These are phyloP conservation scores for Aphis craccivora DNA, from an alignment of 1,140 invertebrate species.

Conservation along the genomic window DNA sequence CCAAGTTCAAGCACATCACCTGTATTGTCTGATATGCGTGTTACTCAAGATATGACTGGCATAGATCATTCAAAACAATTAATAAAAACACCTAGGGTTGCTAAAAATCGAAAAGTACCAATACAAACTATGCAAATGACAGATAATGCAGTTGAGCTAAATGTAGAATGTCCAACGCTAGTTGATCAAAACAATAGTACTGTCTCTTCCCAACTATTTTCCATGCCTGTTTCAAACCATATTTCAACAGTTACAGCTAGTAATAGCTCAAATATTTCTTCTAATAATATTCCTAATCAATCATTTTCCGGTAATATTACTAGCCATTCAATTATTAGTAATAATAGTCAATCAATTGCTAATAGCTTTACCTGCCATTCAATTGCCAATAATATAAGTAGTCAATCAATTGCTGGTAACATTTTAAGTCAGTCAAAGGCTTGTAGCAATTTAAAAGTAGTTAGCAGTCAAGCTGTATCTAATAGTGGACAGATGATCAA, in stretches of 20 bases:
- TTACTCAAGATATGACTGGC: neutral
- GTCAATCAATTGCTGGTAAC: neutral
- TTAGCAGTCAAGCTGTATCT: neutral
- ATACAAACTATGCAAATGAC: conserved; percentile 35
- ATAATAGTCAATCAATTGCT: neutral
- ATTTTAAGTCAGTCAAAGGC: neutral
- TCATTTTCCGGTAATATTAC: neutral
- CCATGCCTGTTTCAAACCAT: conserved; percentile 4
- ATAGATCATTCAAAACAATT: neutral
- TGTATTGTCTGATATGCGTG: conserved; percentile 9
- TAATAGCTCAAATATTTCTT: neutral
- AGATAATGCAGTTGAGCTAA: conserved; percentile 45
- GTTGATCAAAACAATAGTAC: neutral
- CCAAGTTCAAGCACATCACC: conserved; percentile 49
- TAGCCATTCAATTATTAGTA: neutral
- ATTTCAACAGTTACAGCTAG: conserved; percentile 1
- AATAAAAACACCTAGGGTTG: neutral
- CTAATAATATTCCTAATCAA: neutral
- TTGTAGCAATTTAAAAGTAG: neutral
- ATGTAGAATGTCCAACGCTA: neutral
- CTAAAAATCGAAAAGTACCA: conserved; percentile 28
- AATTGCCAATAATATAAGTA: neutral
- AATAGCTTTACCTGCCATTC: neutral
- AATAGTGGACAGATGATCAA: conserved; percentile 38
- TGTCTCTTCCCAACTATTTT: conserved; percentile 9